Evolutionary conservation across 2,113 vertebrate genomes (phyloP), one percentile per base, ranked within the genome.

Genomic region (Epinephelus fuscoguttatus): DNA sequence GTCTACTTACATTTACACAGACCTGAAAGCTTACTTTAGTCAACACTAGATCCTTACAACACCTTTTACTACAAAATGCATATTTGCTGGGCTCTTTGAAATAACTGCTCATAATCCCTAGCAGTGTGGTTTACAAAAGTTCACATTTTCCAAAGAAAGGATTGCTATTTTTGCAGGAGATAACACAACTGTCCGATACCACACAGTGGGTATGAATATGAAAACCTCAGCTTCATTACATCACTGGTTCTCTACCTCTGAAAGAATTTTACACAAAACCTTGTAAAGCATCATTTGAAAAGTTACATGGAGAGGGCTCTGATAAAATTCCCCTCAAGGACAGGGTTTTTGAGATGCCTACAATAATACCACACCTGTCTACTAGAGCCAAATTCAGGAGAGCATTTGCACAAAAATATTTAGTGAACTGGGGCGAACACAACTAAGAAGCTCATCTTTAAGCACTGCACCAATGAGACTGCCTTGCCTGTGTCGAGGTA

Each of bases 401-500:
- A 70, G 52, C 33, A 56, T 56, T 55, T 70, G 33, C 3, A 45
- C 14, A 45, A 12, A 66, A 8, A 15, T 25, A 66, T n/a, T 30
- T 30, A 66, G 4, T 23, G 40, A 4, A 19, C 70, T 30, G 33
- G 9, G 21, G 6, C 0, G 1, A 70, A 45, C 45, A 81, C 27
- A 75, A 19, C 0, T 25, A 57, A 50, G 50, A 25, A 12, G 49
- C 52, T 2, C 1, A 10, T 45, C 53, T 79, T 61, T 40, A 66
- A 19, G 27, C 23, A 15, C 23, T 61, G 18, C 45, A 47, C 67
- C n/a, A 47, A n/a, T 11, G 21, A 33, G 60, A 50, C 55, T 42
- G 52, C 9, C 91, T 92, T 89, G 96, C 98, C 98, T 97, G 93
- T 97, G 97, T 60, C 98, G 95, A 55, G 98, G 97, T 59, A 96